Evolutionary conservation across 1,140 invertebrate genomes (phyloP).

Genomic region (Tribolium madens): DNA sequence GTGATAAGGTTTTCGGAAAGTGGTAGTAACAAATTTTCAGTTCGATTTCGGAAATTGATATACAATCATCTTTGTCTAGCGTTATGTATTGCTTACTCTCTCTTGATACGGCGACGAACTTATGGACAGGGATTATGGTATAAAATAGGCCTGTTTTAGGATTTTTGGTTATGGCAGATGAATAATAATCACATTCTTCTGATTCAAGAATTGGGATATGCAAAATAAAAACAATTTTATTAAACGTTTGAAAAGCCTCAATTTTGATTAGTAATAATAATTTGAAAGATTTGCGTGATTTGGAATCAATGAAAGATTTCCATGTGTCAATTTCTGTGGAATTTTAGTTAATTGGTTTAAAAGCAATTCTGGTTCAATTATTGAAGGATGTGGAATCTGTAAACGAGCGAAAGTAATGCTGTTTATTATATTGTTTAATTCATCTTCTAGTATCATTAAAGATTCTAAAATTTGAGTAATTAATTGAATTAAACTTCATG

Average conservation of each 20-base stretch:
- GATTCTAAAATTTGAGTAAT: not conserved
- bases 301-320: constrained; percentile 43
- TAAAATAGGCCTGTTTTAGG: not conserved
- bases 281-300: constrained; percentile 25
- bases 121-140: not conserved
- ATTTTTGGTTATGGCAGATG: constrained; percentile 14
- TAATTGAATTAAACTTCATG: constrained; percentile 43
- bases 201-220: constrained; percentile 35
- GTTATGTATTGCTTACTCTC: not conserved
- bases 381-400: constrained; percentile 47
- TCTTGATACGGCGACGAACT: not conserved
- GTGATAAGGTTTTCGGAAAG: not conserved
- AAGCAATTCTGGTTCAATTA: constrained; percentile 31
- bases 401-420: constrained; percentile 1
- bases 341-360: constrained; percentile 33
- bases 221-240: constrained; percentile 42
- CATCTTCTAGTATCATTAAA: not conserved
- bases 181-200: constrained; percentile 32
- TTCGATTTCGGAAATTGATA: not conserved
- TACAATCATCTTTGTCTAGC: not conserved
- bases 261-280: constrained; percentile 45
- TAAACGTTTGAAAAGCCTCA: constrained; percentile 42
- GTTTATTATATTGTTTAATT: constrained; percentile 5
- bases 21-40: not conserved
- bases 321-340: constrained; percentile 35